Conservation (phyloP, 2,888 invertebrate species). For the Chrysodeixis includens region DNA sequence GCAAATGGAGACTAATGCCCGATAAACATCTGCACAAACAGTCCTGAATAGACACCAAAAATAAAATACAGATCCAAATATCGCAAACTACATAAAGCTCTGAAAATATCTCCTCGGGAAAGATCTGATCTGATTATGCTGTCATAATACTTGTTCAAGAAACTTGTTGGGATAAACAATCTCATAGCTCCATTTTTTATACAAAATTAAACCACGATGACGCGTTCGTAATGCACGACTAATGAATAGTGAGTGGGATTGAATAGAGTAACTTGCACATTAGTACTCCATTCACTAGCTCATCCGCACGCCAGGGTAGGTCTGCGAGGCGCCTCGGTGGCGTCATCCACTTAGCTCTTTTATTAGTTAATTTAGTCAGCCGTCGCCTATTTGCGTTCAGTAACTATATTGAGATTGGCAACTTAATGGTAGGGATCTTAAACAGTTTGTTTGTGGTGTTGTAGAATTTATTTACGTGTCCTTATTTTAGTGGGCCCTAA, state of each 20-base stretch:
- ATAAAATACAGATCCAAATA: not conserved
- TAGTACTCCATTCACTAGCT: slow-evolving; percentile 19
- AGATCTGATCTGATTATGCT: not conserved
- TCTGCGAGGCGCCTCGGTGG: slow-evolving; percentile 49
- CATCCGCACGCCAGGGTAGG: slow-evolving; percentile 23
- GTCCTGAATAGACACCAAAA: not conserved
- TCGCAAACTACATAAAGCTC: not conserved
- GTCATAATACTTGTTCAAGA: not conserved
- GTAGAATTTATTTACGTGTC: slow-evolving; percentile 16
- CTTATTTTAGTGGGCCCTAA: not conserved
- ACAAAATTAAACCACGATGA: not conserved
- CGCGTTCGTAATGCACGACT: not conserved
- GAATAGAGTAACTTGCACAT: not conserved
- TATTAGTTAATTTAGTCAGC: slow-evolving; percentile 57
- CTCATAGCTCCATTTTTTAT: not conserved
- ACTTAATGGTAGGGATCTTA: slow-evolving; percentile 39
- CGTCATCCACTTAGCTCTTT: slow-evolving; percentile 59
- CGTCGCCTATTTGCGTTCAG: slow-evolving; percentile 31
- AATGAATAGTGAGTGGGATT: not conserved
- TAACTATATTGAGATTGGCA: slow-evolving; percentile 45
- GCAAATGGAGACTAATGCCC: not conserved
- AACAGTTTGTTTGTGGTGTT: slow-evolving; percentile 32
- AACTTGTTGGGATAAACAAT: not conserved
- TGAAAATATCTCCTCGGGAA: too few species aligned
- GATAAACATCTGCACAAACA: not conserved